Evolutionary conservation across 2,797 vertebrate genomes (phyloP).

Genomic region (Hippocampus kuda): DNA sequence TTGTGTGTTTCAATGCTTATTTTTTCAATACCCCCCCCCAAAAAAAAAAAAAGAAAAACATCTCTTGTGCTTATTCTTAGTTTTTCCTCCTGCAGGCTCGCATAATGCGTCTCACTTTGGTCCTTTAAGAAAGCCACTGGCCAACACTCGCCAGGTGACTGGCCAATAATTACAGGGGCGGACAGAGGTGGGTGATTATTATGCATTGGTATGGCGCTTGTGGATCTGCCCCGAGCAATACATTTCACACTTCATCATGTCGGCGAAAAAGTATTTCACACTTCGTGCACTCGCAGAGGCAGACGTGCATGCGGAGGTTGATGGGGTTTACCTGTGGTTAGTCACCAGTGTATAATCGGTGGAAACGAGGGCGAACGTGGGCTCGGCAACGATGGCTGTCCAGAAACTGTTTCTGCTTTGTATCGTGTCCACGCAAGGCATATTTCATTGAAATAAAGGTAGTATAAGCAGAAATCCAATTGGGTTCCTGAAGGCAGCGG

Average conservation of each 20-base stretch:
- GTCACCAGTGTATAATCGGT: neutral
- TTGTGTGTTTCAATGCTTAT: neutral
- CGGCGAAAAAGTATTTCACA: slow-evolving; percentile 58
- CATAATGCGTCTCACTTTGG: neutral
- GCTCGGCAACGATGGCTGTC: neutral
- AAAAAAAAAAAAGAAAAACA: neutral
- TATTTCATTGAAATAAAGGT: neutral
- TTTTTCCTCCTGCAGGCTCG: neutral
- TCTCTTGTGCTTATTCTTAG: neutral
- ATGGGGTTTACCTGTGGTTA: slow-evolving; percentile 42
- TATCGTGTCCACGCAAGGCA: neutral
- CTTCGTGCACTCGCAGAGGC: slow-evolving; percentile 50
- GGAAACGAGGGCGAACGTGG: neutral
- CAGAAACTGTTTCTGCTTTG: neutral
- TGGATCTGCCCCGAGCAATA: slow-evolving; percentile 44
- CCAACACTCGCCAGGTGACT: slow-evolving; percentile 44
- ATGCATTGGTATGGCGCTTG: slow-evolving; percentile 56
- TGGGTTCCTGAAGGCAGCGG: neutral
- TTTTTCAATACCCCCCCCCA: neutral
- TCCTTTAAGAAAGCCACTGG: slow-evolving; percentile 17
- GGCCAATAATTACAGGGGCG: slow-evolving; percentile 45
- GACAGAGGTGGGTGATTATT: slow-evolving; percentile 54
- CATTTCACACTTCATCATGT: slow-evolving; percentile 65
- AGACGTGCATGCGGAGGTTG: slow-evolving; percentile 43
- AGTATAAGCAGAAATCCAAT: neutral